Conservation (phyloP, 2,888 invertebrate genomes). For the Cantharis rustica region DNA sequence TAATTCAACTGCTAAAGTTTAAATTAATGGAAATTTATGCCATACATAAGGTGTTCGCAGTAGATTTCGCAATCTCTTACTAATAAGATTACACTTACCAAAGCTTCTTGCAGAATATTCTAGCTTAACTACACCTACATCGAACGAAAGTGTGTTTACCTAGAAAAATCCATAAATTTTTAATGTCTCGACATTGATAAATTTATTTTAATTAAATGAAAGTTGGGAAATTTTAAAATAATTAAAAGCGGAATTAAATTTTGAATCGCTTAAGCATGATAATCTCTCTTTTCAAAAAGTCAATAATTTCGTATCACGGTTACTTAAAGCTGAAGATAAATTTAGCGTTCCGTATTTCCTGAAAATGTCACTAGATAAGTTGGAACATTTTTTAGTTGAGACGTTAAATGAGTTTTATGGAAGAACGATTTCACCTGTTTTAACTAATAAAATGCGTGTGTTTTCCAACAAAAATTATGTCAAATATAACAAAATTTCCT, state of each 20-base stretch:
- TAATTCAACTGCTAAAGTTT: constrained; percentile 30
- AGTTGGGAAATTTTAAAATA: not conserved
- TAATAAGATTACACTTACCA: constrained; percentile 29
- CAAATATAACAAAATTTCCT: not conserved
- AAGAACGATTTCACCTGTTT: constrained; percentile 8
- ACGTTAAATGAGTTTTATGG: not conserved
- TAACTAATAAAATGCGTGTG: not conserved
- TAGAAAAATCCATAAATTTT: not conserved
- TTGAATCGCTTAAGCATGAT: not conserved
- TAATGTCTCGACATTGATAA: not conserved
- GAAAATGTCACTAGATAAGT: constrained; percentile 16
- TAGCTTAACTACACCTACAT: not conserved
- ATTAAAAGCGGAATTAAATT: not conserved
- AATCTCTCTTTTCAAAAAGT: not conserved
- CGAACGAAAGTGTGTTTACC: not conserved
- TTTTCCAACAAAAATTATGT: not conserved
- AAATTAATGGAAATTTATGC: constrained; percentile 32
- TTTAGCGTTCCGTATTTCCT: constrained; percentile 9
- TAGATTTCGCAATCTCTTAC: constrained; percentile 22
- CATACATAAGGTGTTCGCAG: constrained; percentile 29
- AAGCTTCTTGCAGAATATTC: constrained; percentile 12
- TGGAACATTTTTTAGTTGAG: constrained; percentile 10
- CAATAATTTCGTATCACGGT: constrained; percentile 7
- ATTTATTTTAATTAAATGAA: not conserved
- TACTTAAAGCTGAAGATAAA: constrained; percentile 10